A percentile compares a stretch with the other conserved stretches of the same genome.
These are phyloP conservation scores for Trichacis sp. DNA, from an alignment of 2,888 invertebrate genomes.

Conservation along the genomic window DNA sequence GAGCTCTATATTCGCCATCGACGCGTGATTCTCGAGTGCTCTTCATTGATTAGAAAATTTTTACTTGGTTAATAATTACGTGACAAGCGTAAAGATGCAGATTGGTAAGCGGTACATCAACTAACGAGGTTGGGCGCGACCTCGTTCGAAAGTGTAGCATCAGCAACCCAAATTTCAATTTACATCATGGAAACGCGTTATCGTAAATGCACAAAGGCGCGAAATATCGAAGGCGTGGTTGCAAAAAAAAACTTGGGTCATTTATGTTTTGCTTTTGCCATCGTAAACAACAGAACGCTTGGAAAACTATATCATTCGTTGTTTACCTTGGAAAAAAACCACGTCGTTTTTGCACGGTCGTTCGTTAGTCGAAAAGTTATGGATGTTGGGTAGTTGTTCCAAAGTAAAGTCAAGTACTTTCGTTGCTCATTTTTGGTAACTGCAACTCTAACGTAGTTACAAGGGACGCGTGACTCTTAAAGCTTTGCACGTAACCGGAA, in stretches of 20 bases:
- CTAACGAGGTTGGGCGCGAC: background rate
- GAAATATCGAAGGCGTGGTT: too few species aligned
- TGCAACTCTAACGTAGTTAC: background rate
- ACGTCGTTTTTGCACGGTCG: background rate
- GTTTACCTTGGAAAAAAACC: background rate
- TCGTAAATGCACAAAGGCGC: too few species aligned
- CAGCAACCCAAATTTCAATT: background rate
- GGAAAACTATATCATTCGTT: background rate
- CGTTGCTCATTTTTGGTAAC: background rate
- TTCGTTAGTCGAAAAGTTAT: background rate
- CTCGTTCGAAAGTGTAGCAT: background rate
- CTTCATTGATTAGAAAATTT: background rate
- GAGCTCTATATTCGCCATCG: too few species aligned
- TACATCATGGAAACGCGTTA: background rate
- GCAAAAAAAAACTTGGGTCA: too few species aligned
- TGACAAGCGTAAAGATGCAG: background rate
- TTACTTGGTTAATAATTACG: background rate
- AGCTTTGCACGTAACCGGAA: background rate
- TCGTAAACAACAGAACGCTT: background rate
- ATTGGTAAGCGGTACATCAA: background rate
- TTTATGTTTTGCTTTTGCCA: too few species aligned
- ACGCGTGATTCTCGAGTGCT: too few species aligned
- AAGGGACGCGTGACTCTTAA: background rate
- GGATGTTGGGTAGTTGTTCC: background rate
- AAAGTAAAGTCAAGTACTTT: background rate